phyloP scores from a whole-genome alignment of 2,888 invertebrate species.

The Cenopis cana region DNA sequence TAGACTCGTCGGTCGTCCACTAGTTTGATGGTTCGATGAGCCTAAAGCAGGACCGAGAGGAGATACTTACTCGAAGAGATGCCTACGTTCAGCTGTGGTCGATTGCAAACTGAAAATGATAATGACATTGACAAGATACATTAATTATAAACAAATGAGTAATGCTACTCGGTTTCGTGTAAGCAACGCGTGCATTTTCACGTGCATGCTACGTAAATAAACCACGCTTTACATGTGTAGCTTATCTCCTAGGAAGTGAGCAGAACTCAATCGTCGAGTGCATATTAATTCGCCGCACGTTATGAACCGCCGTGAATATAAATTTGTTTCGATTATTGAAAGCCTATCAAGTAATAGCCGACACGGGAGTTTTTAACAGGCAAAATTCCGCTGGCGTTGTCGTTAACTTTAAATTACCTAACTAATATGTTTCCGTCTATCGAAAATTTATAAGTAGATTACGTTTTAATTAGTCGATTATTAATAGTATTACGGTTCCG shows the following conservation, averaged over 20 bases:
- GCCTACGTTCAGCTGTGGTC: neutral
- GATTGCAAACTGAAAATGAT: neutral
- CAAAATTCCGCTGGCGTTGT: constrained; percentile 16
- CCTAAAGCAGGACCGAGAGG: too few relatives aligned
- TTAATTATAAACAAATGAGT: neutral
- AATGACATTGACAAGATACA: neutral
- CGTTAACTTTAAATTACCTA: constrained; percentile 28
- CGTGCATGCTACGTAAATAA: constrained; percentile 19
- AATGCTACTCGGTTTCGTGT: neutral
- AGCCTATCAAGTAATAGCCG: constrained; percentile 16
- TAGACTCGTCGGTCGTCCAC: too few relatives aligned
- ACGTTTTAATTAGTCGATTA: constrained; percentile 5
- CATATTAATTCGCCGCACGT: constrained; percentile 20
- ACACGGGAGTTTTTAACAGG: neutral
- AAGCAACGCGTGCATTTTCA: constrained; percentile 16
- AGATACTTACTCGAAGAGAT: too few relatives aligned
- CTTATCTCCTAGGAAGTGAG: constrained; percentile 34
- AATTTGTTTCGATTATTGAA: constrained; percentile 41
- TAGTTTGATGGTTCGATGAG: too few relatives aligned
- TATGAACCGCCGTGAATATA: constrained; percentile 26
- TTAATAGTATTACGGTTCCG: constrained; percentile 5
- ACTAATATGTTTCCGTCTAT: constrained; percentile 6
- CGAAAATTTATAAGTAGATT: constrained; percentile 19
- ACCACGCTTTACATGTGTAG: constrained; percentile 20
- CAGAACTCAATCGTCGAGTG: constrained; percentile 12